Evolutionary conservation across 2,113 vertebrate species (phyloP), one percentile per base, ranked within the genome.

Genomic region (Panurus biarmicus): DNA sequence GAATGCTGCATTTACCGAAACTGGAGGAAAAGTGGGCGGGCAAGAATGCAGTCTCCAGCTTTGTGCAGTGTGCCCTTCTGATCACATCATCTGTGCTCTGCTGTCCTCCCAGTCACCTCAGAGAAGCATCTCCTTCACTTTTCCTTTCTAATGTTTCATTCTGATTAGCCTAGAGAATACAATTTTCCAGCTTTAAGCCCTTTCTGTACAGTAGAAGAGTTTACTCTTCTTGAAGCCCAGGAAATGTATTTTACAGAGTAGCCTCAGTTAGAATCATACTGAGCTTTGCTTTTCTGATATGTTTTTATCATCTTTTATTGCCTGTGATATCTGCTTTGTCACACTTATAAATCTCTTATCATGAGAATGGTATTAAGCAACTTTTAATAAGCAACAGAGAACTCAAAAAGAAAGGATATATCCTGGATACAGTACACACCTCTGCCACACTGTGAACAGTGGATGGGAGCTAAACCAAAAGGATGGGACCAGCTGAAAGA

Each of bases 41-140:
- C 35, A 80, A 60, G 35, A 81, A 77, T 45, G 11, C 12, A 62
- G 6, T 7, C 21, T 24, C 6, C 13, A 31, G 1, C 0, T 51
- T 56, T 74, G 56, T 33, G 40, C 50, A 71, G 19, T 4, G 1
- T 12, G 10, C 35, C 38, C 14, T 91, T 73, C 48, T 66, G 36
- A 65, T 50, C n/a, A 16, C 28, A 35, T 33, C 35, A 42, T 6
- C 13, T 5, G 35, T 9, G 16, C 38, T 80, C 18, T 24, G 44
- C 14, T 86, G 12, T 38, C n/a, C 29, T 71, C 47, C 14, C 3
- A 3, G 8, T 48, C 42, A 0, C 0, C 36, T 48, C 72, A 81
- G 24, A 69, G 33, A 51, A 85, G 19, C 13, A 14, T 12, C 38
- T 69, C 56, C 31, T 45, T 36, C 72, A 11, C 12, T 42, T 40